Evolutionary conservation across 2,113 vertebrate species (phyloP).

Genomic region (Polypterus senegalus): DNA sequence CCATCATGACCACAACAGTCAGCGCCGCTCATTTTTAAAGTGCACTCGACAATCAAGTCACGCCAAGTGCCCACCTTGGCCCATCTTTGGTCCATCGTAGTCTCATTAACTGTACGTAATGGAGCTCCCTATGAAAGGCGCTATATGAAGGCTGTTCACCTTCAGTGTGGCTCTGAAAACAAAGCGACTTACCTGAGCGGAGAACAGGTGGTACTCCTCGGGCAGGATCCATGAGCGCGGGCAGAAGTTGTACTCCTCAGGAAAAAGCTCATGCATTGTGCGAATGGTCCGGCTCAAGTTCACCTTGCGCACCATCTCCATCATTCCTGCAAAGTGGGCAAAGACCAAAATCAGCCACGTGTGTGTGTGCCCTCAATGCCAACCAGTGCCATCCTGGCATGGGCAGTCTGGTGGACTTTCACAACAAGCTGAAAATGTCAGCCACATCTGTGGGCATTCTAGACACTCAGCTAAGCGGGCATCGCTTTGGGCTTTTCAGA

Average conservation of each 20-base stretch:
- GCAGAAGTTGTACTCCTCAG: constrained; percentile 90
- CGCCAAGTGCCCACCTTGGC: too few relatives aligned
- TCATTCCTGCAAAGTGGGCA: constrained; percentile 65
- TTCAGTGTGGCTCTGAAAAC: not conserved
- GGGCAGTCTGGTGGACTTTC: constrained; percentile 3
- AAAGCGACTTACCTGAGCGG: constrained; percentile 57
- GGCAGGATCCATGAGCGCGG: constrained; percentile 94
- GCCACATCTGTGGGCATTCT: too few relatives aligned
- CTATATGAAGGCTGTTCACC: too few relatives aligned
- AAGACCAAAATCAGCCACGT: not conserved
- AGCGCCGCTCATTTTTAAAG: too few relatives aligned
- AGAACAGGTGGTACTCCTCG: constrained; percentile 77
- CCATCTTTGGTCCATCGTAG: too few relatives aligned
- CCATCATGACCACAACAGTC: too few relatives aligned
- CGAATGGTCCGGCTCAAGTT: constrained; percentile 81
- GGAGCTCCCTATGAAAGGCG: too few relatives aligned
- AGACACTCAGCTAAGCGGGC: too few relatives aligned
- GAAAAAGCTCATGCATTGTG: constrained; percentile 85
- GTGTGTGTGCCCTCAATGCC: not conserved
- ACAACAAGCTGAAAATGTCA: too few relatives aligned
- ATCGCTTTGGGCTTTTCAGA: too few relatives aligned
- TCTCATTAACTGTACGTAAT: too few relatives aligned
- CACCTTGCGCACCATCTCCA: constrained; percentile 83
- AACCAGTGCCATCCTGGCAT: constrained; percentile 11
- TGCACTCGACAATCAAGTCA: too few relatives aligned